A percentile compares a stretch with the other conserved stretches of the same genome.
These are phyloP conservation scores for Drosophila gunungcola DNA, from an alignment of 1,140 invertebrate genomes.

Conservation along the genomic window DNA sequence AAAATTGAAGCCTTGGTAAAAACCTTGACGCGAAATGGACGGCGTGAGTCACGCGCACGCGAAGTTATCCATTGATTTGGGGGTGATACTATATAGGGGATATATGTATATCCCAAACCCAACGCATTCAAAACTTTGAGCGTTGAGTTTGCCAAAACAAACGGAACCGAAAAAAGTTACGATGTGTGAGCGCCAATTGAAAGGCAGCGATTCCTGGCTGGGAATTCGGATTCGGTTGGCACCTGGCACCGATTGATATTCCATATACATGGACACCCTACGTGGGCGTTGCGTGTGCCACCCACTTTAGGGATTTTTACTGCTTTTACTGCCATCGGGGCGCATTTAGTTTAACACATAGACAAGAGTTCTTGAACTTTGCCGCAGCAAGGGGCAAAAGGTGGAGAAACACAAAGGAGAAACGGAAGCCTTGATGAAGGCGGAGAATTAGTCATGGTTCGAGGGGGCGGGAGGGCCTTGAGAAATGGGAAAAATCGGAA, in stretches of 20 bases:
- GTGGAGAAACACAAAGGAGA: background rate
- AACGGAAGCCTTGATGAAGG: slow-evolving; percentile 32
- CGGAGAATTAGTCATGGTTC: slow-evolving; percentile 28
- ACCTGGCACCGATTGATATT: slow-evolving; percentile 44
- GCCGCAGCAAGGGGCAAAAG: background rate
- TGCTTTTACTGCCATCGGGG: slow-evolving; percentile 37
- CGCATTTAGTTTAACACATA: slow-evolving; percentile 73
- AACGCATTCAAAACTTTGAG: slow-evolving; percentile 74
- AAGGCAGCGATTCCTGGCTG: slow-evolving; percentile 13
- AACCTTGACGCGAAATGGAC: slow-evolving; percentile 58
- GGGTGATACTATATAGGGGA: slow-evolving; percentile 23
- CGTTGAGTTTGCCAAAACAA: slow-evolving; percentile 27
- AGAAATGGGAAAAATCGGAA: slow-evolving; percentile 34
- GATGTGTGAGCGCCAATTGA: slow-evolving; percentile 80
- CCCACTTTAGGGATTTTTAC: slow-evolving; percentile 60
- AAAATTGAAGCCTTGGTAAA: slow-evolving; percentile 34
- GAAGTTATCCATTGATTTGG: slow-evolving; percentile 46
- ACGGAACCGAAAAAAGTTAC: slow-evolving; percentile 61
- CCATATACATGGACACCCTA: slow-evolving; percentile 43
- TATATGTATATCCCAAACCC: slow-evolving; percentile 28
- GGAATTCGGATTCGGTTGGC: slow-evolving; percentile 30
- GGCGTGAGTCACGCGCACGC: slow-evolving; percentile 65
- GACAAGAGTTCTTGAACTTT: slow-evolving; percentile 71
- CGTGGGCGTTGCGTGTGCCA: slow-evolving; percentile 67
- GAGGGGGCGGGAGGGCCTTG: slow-evolving; percentile 11